phyloP scores from a whole-genome alignment of 2,888 invertebrate species.

The Stenodera caucasica region DNA sequence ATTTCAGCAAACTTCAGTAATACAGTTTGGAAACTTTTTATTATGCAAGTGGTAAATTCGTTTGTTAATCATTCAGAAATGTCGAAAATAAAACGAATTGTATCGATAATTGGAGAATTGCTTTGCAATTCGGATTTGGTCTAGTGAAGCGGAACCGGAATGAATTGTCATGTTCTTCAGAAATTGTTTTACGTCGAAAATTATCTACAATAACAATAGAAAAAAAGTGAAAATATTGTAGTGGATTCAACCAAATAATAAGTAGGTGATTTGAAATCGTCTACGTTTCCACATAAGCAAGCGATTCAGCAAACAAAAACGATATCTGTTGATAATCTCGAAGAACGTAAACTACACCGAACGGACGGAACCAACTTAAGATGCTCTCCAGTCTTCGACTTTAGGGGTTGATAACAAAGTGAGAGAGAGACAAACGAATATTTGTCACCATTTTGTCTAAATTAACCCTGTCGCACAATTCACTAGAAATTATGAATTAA shows the following conservation, averaged over 20 bases:
- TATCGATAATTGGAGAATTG: neutral
- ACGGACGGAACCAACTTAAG: constrained; percentile 11
- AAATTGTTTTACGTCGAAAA: neutral
- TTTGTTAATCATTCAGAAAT: neutral
- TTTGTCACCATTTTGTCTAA: neutral
- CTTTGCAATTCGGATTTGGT: neutral
- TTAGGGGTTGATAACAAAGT: neutral
- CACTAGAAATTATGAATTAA: neutral
- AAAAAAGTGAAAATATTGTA: constrained; percentile 1
- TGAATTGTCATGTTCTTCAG: constrained; percentile 5
- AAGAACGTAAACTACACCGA: constrained; percentile 7
- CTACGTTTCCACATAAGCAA: constrained; percentile 24
- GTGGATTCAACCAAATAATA: constrained; percentile 7
- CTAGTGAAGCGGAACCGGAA: neutral
- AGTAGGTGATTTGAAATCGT: constrained; percentile 23
- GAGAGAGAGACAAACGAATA: neutral
- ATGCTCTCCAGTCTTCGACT: no score
- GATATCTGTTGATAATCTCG: constrained; percentile 27
- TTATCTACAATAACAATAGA: neutral
- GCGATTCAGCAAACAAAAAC: constrained; percentile 16
- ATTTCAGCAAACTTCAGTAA: neutral
- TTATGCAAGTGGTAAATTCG: neutral
- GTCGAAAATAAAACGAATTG: neutral
- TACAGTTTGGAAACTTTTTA: neutral
- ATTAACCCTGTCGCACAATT: no score